Evolutionary conservation across 2,888 invertebrate genomes (phyloP).

Genomic region (Imbricaverruca yamaguchii): DNA sequence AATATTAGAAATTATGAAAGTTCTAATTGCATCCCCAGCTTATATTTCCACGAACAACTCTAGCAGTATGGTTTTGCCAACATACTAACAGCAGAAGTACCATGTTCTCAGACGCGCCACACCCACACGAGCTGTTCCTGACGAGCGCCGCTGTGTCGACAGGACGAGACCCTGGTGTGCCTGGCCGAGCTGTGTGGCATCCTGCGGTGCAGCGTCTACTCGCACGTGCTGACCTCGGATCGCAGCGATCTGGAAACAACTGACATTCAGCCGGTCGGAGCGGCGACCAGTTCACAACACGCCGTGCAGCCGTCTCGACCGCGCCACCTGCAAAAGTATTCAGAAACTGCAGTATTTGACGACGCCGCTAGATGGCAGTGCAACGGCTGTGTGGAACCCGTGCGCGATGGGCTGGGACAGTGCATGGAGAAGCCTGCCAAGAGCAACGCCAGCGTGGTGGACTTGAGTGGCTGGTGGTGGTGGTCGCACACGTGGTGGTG

Average conservation of each 20-base stretch:
- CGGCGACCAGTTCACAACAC: not conserved
- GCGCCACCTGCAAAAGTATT: not conserved
- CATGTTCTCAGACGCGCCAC: too few species aligned
- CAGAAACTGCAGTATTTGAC: not conserved
- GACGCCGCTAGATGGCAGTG: not conserved
- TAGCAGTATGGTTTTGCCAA: too few species aligned
- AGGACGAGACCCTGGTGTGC: slow-evolving; percentile 89
- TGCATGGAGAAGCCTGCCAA: not conserved
- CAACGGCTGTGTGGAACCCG: not conserved
- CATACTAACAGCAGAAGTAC: too few species aligned
- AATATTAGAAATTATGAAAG: too few species aligned
- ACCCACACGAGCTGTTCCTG: too few species aligned
- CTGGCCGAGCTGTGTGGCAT: slow-evolving; percentile 92
- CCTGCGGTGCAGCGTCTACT: slow-evolving; percentile 61
- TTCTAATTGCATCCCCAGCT: too few species aligned
- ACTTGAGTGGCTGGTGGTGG: not conserved
- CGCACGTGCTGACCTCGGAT: not conserved
- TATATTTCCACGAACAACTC: too few species aligned
- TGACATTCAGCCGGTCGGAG: not conserved
- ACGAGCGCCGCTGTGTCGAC: slow-evolving; percentile 24
- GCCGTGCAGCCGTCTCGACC: not conserved
- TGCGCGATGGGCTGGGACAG: not conserved
- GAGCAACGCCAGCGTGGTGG: not conserved
- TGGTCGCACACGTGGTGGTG: not conserved
- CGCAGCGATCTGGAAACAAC: not conserved